Conservation (phyloP, 1,140 invertebrate genomes). For the Bombus superbus region DNA sequence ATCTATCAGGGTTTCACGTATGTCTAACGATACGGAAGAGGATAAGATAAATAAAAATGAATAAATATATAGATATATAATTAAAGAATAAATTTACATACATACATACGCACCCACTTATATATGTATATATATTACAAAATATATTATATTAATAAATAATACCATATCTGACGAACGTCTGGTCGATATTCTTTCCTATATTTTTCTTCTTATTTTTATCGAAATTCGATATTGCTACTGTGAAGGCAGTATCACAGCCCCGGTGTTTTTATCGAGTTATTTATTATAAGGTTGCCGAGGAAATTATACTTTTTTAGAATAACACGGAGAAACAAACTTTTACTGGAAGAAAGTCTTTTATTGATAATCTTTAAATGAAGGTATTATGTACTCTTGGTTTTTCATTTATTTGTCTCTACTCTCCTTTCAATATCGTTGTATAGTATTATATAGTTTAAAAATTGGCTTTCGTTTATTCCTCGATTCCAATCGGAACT, state of each 20-base stretch:
- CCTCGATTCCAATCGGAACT: background rate
- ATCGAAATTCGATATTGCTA: background rate
- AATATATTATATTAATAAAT: conserved; percentile 80
- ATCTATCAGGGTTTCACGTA: conserved; percentile 79
- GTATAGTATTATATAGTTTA: background rate
- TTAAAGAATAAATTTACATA: conserved; percentile 66
- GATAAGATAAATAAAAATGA: conserved; percentile 63
- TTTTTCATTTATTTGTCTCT: background rate
- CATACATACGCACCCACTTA: conserved; percentile 66
- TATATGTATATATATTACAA: conserved; percentile 76
- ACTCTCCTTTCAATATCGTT: background rate
- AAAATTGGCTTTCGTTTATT: background rate
- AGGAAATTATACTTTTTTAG: background rate
- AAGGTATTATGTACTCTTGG: background rate
- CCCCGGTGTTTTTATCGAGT: background rate
- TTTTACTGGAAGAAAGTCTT: background rate
- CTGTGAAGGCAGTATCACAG: background rate
- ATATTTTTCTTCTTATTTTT: background rate
- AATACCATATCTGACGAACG: conserved; percentile 74
- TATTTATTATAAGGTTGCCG: background rate
- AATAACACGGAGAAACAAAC: background rate
- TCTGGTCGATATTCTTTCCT: conserved; percentile 5
- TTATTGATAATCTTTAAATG: background rate
- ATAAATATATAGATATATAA: conserved; percentile 64
- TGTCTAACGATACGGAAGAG: conserved; percentile 68